Percentiles rank a stretch among this genome's conserved stretches.
Evolutionary conservation across 2,888 invertebrate species (phyloP).

Genomic region (Drosophila antonietae): DNA sequence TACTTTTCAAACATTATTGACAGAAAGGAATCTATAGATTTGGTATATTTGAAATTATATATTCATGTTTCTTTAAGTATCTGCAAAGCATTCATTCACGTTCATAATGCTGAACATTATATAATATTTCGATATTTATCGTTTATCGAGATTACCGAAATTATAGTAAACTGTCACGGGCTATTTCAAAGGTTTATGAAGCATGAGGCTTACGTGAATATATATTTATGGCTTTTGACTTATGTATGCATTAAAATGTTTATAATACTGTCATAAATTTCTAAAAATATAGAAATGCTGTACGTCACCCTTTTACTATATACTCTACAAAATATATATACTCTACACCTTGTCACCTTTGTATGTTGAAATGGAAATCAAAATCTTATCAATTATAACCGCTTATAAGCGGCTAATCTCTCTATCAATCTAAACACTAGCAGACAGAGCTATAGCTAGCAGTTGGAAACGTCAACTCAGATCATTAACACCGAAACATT

Average conservation of each 20-base stretch:
- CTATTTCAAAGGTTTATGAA: not conserved
- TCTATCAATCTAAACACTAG: constrained; percentile 18
- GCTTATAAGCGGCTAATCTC: constrained; percentile 16
- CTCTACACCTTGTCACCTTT: not conserved
- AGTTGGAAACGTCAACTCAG: constrained; percentile 21
- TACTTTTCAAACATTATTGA: too few species aligned
- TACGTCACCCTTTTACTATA: not conserved
- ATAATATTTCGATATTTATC: not conserved
- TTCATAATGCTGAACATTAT: not conserved
- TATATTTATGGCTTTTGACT: not conserved
- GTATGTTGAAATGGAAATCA: not conserved
- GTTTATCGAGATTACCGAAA: not conserved
- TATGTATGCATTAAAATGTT: not conserved
- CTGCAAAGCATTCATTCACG: too few species aligned
- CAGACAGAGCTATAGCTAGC: not conserved
- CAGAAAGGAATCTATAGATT: too few species aligned
- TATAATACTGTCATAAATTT: not conserved
- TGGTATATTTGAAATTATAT: too few species aligned
- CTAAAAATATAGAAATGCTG: not conserved
- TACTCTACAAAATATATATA: not conserved
- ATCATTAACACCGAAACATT: constrained; percentile 4
- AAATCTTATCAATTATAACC: constrained; percentile 10
- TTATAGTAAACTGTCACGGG: not conserved
- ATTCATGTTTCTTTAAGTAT: too few species aligned
- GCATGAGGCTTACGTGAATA: not conserved